Conservation (phyloP, 2,888 invertebrate genomes). For the Cheilosia pagana region DNA sequence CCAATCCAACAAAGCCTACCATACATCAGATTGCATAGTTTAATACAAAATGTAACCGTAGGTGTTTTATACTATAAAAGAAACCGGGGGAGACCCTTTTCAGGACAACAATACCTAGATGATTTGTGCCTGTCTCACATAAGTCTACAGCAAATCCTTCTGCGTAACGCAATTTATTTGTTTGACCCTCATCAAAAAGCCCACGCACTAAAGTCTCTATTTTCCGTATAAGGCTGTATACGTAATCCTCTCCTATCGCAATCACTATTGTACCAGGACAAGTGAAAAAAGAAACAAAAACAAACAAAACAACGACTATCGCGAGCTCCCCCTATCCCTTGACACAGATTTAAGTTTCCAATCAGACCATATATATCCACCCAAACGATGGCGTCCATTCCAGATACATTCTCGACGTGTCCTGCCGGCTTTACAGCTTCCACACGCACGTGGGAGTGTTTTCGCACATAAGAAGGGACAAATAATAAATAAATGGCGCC, state of each 20-base stretch:
- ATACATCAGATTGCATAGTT: no score
- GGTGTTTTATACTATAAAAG: no score
- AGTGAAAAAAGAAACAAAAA: no score
- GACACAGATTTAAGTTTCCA: constrained; percentile 61
- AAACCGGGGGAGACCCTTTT: no score
- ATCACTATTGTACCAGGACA: constrained; percentile 79
- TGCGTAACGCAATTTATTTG: neutral
- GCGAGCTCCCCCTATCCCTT: constrained; percentile 55
- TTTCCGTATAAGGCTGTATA: neutral
- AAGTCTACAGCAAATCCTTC: neutral
- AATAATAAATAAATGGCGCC: constrained; percentile 51
- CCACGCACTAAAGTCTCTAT: neutral
- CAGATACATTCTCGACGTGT: constrained; percentile 16
- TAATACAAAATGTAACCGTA: no score
- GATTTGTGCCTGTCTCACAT: constrained; percentile 4
- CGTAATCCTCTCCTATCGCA: constrained; percentile 80
- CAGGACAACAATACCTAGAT: neutral
- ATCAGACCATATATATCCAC: constrained; percentile 47
- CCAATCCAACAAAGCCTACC: no score
- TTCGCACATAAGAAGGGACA: neutral
- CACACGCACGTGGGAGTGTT: constrained; percentile 68
- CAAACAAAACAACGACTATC: neutral
- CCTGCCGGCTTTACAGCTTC: constrained; percentile 55
- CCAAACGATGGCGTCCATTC: constrained; percentile 46
- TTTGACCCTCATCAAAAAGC: neutral